Conservation (phyloP, 2,797 vertebrate genomes). For the Pipistrellus kuhlii region DNA sequence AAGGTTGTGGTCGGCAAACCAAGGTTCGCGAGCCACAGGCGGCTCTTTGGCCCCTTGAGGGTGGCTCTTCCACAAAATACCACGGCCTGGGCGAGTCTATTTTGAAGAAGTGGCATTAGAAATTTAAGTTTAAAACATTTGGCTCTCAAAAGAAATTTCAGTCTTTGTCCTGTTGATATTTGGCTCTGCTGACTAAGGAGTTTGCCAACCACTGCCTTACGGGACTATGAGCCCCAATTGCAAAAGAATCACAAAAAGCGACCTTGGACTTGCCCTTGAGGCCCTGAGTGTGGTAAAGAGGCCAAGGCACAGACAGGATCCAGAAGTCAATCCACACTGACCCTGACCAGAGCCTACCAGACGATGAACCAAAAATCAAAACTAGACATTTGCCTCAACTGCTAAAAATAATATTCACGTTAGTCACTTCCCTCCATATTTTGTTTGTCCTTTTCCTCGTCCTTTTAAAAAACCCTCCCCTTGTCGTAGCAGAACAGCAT, state of each 20-base stretch:
- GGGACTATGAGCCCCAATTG: background rate
- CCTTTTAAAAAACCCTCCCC: background rate
- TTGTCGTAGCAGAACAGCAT: background rate
- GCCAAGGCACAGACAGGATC: accelerated
- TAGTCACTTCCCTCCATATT: background rate
- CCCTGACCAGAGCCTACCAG: background rate
- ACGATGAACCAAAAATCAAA: background rate
- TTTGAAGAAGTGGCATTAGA: too few relatives aligned
- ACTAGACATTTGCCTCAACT: background rate
- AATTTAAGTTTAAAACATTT: too few relatives aligned
- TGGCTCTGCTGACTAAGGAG: too few relatives aligned
- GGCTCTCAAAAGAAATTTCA: too few relatives aligned
- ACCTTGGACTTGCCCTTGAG: accelerated
- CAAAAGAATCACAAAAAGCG: background rate
- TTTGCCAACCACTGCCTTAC: background rate
- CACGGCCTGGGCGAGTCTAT: too few relatives aligned
- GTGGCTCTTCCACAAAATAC: too few relatives aligned
- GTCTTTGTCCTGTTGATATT: too few relatives aligned
- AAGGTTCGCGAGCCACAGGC: too few relatives aligned
- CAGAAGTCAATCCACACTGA: background rate
- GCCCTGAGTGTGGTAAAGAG: background rate
- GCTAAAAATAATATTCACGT: background rate
- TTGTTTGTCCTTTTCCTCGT: background rate
- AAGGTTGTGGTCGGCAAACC: too few relatives aligned
- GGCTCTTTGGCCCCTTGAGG: too few relatives aligned